Conservation (phyloP, 2,888 invertebrate genomes). For the Nephrotoma appendiculata region DNA sequence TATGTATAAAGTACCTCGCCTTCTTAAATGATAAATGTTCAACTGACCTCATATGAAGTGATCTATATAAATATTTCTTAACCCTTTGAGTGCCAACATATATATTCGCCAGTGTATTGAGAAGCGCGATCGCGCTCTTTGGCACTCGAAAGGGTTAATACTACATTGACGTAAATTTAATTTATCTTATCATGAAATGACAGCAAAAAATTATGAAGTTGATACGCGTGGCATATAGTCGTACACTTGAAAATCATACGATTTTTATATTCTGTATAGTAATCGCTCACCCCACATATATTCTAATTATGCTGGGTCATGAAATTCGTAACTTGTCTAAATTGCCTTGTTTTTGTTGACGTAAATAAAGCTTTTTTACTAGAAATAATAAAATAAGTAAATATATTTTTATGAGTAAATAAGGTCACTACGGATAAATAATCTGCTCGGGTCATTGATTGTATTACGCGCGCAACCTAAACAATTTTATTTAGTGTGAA, state of each 20-base stretch:
- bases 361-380: neutral
- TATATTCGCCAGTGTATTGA: no score
- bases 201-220: neutral
- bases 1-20: neutral
- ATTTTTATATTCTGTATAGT: neutral
- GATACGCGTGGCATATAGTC: neutral
- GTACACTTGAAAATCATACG: neutral
- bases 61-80: neutral
- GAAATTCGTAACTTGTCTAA: neutral
- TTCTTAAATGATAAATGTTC: neutral
- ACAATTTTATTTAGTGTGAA: neutral
- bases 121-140: no score
- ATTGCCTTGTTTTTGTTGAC: neutral
- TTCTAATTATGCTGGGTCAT: neutral
- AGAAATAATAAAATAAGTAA: neutral
- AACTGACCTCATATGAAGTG: neutral
- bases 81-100: no score
- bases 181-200: neutral
- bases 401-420: neutral
- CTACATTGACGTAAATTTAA: neutral
- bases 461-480: neutral
- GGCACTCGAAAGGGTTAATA: neutral
- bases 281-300: neutral
- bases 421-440: neutral
- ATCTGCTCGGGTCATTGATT: neutral